Percentiles rank a stretch among this genome's conserved stretches.
These are phyloP conservation scores for Gymnarchus niloticus DNA, from an alignment of 2,113 vertebrate species.

Conservation along the genomic window DNA sequence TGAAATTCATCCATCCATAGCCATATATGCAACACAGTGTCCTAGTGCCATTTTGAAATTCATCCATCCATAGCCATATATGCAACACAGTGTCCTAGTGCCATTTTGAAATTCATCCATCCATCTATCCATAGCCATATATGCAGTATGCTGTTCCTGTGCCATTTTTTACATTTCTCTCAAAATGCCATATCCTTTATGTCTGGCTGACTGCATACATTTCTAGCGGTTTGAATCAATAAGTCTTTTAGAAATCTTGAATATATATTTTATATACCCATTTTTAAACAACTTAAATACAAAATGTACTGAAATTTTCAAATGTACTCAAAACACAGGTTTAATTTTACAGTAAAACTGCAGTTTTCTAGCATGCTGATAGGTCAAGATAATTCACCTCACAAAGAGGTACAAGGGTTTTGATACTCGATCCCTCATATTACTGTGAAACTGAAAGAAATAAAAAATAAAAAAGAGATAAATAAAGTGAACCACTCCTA, in stretches of 20 bases:
- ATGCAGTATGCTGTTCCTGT: too few relatives aligned
- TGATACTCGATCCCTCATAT: background rate
- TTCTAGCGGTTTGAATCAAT: background rate
- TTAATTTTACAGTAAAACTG: background rate
- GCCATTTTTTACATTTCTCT: background rate
- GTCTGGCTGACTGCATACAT: background rate
- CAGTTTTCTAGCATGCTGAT: background rate
- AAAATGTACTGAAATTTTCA: background rate
- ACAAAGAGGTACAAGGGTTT: background rate
- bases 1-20: background rate
- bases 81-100: too few relatives aligned
- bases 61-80: too few relatives aligned
- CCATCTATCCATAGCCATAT: too few relatives aligned
- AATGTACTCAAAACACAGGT: background rate
- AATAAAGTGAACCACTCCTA: background rate
- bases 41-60: background rate
- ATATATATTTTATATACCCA: background rate
- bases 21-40: background rate
- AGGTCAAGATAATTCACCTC: background rate
- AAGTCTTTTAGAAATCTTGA: background rate
- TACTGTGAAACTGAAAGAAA: too few relatives aligned
- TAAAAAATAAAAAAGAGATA: too few relatives aligned
- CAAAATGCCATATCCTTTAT: background rate
- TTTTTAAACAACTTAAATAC: background rate
- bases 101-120: too few relatives aligned